A percentile compares a stretch with the other conserved stretches of the same genome.
Evolutionary conservation across 2,113 vertebrate genomes (phyloP).

Genomic region (Cettia cetti): DNA sequence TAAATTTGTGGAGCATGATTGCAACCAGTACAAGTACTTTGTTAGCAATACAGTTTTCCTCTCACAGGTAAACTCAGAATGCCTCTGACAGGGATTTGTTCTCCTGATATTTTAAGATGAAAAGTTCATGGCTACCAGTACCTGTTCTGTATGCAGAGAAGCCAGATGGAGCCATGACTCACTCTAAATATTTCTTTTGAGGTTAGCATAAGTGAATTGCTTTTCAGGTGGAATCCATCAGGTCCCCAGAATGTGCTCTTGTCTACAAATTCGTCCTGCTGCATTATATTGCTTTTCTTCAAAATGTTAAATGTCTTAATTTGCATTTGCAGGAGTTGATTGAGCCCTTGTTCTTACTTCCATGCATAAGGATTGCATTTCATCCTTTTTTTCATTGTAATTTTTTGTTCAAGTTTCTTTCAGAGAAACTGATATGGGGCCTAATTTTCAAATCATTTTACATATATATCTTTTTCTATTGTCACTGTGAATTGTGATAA

Average conservation of each 20-base stretch:
- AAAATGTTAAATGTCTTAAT: conserved; percentile 18
- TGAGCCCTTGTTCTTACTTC: conserved; percentile 2
- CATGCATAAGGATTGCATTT: neutral
- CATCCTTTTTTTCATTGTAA: neutral
- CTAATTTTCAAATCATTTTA: neutral
- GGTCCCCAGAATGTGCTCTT: neutral
- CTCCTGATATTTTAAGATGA: neutral
- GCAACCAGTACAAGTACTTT: neutral
- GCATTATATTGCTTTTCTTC: neutral
- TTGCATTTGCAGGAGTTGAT: conserved; percentile 22
- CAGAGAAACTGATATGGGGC: neutral
- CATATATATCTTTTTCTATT: neutral
- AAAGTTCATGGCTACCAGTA: neutral
- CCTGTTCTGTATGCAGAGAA: neutral
- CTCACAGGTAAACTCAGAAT: neutral
- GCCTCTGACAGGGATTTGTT: neutral
- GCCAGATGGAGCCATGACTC: neutral
- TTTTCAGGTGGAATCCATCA: conserved; percentile 21
- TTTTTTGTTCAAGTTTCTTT: neutral
- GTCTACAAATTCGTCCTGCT: neutral
- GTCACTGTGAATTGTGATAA: neutral
- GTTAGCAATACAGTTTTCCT: neutral
- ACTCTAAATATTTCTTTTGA: conserved; percentile 4
- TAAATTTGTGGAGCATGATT: neutral
- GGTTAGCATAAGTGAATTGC: neutral